Evolutionary conservation across 2,888 invertebrate genomes (phyloP).

Genomic region (Criorhina ranunculi): DNA sequence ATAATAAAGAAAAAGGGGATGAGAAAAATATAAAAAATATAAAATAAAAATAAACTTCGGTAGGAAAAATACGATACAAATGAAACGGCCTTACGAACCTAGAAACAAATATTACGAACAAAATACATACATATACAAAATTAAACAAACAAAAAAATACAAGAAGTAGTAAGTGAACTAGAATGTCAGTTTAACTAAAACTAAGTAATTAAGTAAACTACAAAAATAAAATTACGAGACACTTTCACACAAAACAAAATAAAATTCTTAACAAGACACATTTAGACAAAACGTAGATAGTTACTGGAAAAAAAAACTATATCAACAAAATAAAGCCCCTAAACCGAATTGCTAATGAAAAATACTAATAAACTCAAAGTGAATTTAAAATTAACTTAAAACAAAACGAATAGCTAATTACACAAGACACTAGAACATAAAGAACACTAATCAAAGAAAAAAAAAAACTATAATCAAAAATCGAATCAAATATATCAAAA

Average conservation of each 20-base stretch:
- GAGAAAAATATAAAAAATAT: constrained; percentile 23
- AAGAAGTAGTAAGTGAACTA: constrained; percentile 52
- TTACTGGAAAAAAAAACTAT: constrained; percentile 44
- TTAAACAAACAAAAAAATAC: constrained; percentile 42
- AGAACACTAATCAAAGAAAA: constrained; percentile 26
- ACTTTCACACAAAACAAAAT: constrained; percentile 60
- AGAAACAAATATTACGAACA: constrained; percentile 78
- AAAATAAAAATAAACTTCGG: constrained; percentile 47
- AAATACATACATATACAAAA: constrained; percentile 54
- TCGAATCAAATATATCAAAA: constrained; percentile 35
- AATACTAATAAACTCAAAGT: constrained; percentile 27
- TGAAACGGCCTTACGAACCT: constrained; percentile 78
- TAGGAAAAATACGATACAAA: constrained; percentile 76
- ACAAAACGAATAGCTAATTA: constrained; percentile 11
- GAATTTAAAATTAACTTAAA: constrained; percentile 27
- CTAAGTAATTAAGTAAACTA: constrained; percentile 70
- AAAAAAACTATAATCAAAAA: constrained; percentile 24
- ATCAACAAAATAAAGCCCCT: constrained; percentile 28
- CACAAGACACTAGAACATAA: constrained; percentile 9
- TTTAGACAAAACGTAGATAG: constrained; percentile 51
- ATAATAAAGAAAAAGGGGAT: constrained; percentile 9
- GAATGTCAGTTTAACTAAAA: constrained; percentile 57
- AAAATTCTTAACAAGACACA: constrained; percentile 34
- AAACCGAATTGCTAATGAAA: constrained; percentile 38
- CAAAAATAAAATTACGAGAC: constrained; percentile 51